Evolutionary conservation across 1,140 invertebrate species (phyloP).

Genomic region (Mylabris phalerata): DNA sequence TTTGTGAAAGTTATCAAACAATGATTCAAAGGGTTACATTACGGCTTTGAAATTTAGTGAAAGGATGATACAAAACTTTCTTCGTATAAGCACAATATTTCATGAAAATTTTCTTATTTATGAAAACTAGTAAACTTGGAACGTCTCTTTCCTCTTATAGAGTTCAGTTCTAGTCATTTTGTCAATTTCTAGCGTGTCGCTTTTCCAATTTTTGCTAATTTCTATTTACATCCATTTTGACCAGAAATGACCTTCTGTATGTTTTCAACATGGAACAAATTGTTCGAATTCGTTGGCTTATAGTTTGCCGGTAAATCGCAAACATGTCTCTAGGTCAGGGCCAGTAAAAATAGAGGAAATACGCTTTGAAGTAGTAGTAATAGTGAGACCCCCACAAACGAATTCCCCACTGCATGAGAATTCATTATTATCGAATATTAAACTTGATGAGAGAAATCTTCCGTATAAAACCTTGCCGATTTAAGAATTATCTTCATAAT

Average conservation of each 20-base stretch:
- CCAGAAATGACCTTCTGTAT: too few species aligned
- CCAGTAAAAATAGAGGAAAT: constrained; percentile 17
- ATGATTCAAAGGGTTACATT: constrained; percentile 11
- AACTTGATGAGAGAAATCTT: constrained; percentile 16
- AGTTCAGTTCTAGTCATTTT: too few species aligned
- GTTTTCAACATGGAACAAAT: too few species aligned
- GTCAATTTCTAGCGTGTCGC: too few species aligned
- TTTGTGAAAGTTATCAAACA: constrained; percentile 4
- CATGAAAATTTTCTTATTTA: neutral
- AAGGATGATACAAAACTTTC: constrained; percentile 14
- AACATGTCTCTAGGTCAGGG: constrained; percentile 28
- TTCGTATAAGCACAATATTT: constrained; percentile 9
- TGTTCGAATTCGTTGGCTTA: too few species aligned
- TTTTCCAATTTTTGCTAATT: too few species aligned
- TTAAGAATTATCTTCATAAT: constrained; percentile 18
- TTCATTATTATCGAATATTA: constrained; percentile 13
- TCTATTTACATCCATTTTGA: too few species aligned
- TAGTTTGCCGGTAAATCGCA: constrained; percentile 13
- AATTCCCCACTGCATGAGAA: constrained; percentile 21
- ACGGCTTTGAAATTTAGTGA: constrained; percentile 7
- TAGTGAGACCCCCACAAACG: constrained; percentile 8
- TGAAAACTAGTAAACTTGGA: too few species aligned
- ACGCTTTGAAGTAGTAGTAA: neutral
- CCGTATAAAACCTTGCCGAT: constrained; percentile 27
- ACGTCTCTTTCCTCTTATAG: too few species aligned